These are phyloP conservation scores for Ametastegia equiseti DNA, from an alignment of 2,888 invertebrate species.

Conservation along the genomic window DNA sequence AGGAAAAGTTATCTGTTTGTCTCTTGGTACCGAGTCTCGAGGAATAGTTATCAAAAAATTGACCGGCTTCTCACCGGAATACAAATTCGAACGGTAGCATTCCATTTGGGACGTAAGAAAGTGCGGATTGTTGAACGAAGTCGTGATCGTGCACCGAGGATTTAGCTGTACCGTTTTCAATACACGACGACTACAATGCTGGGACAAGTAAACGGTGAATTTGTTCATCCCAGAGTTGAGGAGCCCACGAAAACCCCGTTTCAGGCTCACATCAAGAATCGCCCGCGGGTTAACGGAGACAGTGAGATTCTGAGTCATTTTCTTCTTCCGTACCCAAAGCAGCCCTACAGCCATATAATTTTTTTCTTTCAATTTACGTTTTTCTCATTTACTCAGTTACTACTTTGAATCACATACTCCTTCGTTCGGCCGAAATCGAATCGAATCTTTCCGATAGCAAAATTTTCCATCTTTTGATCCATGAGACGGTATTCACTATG, in stretches of 20 bases:
- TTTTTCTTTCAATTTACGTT: not conserved
- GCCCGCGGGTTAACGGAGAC: not conserved
- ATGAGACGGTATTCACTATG: too few relatives aligned
- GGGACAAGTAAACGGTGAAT: slow-evolving; percentile 61
- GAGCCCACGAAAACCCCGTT: slow-evolving; percentile 52
- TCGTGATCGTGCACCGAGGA: slow-evolving; percentile 23
- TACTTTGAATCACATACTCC: not conserved
- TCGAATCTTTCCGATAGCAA: too few relatives aligned
- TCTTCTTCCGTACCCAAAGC: not conserved
- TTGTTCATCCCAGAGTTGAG: slow-evolving; percentile 56
- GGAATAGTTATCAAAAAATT: not conserved
- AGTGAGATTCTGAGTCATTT: not conserved
- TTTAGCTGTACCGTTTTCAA: not conserved
- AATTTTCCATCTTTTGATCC: too few relatives aligned
- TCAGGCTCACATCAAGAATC: slow-evolving; percentile 1
- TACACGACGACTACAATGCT: slow-evolving; percentile 59
- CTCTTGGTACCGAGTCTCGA: slow-evolving; percentile 3
- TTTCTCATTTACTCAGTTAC: not conserved
- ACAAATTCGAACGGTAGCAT: slow-evolving; percentile 15
- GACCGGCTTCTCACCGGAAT: not conserved
- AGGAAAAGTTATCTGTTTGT: not conserved
- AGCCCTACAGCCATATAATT: not conserved
- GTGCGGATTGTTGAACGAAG: not conserved
- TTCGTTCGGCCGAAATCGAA: not conserved
- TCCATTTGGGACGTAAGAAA: not conserved